phyloP scores from a whole-genome alignment of 2,888 invertebrate species.

The Eristalis tenax region DNA sequence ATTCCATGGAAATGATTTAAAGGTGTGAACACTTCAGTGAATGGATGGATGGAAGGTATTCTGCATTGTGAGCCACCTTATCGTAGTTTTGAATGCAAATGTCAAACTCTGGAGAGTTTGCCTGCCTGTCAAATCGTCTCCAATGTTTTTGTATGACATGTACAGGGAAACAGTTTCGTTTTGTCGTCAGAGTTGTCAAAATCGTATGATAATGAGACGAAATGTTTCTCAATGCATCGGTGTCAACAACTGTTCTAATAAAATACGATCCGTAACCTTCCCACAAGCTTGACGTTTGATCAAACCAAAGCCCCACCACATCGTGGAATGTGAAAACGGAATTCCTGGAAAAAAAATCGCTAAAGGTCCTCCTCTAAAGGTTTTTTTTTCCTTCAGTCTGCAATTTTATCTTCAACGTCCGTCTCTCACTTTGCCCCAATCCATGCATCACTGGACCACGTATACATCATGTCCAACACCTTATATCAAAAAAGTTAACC shows the following conservation, averaged over 20 bases:
- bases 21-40: not conserved
- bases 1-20: slow-evolving; percentile 12
- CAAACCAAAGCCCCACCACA: not conserved
- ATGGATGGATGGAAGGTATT: no score
- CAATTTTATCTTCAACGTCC: not conserved
- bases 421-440: not conserved
- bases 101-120: not conserved
- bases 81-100: not conserved
- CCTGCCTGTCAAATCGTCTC: no score
- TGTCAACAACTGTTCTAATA: no score
- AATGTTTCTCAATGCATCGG: no score
- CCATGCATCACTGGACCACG: slow-evolving; percentile 16
- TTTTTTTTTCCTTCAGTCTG: not conserved
- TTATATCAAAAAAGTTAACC: slow-evolving; percentile 44
- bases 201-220: no score
- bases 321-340: not conserved
- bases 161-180: no score
- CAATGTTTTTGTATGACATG: no score
- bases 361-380: not conserved
- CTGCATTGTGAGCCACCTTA: not conserved
- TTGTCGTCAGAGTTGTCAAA: no score
- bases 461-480: slow-evolving; percentile 60
- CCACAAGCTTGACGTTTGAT: not conserved
- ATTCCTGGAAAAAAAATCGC: not conserved
- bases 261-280: no score